Evolutionary conservation across 2,113 vertebrate genomes (phyloP).

Genomic region (Ailuropoda melanoleuca): DNA sequence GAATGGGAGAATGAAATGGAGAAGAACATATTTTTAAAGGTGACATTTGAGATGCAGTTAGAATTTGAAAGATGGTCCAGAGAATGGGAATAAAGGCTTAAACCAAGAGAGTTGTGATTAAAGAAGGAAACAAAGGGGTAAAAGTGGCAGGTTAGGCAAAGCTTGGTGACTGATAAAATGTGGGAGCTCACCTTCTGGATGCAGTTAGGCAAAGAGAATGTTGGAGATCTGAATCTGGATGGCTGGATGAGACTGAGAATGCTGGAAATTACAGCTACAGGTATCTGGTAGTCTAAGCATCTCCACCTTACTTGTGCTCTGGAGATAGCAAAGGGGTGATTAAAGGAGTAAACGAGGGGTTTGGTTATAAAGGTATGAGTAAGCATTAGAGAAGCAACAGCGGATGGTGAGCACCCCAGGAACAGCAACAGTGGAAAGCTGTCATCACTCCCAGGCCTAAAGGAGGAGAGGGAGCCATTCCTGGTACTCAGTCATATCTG

Average conservation of each 20-base stretch:
- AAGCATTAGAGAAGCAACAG: not conserved
- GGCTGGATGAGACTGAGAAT: not conserved
- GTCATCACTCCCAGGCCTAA: not conserved
- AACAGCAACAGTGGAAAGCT: not conserved
- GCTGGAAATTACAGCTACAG: not conserved
- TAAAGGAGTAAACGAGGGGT: not conserved
- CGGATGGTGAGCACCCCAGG: not conserved
- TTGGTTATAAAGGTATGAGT: not conserved
- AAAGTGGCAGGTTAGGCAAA: not conserved
- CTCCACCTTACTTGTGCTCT: not conserved
- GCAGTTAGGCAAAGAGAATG: not conserved
- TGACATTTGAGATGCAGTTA: not conserved
- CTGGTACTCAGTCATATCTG: not conserved
- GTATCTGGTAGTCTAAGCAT: not conserved
- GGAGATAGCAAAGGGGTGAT: not conserved
- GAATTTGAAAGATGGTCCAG: not conserved
- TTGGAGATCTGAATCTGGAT: not conserved
- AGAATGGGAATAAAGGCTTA: not conserved
- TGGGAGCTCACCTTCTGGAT: not conserved
- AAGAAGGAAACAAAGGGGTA: not conserved
- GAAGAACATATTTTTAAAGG: not conserved
- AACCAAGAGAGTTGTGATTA: not conserved
- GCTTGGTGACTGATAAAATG: not conserved
- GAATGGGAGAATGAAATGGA: not conserved
- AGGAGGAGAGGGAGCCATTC: not conserved